These are phyloP conservation scores for Magallana nippona DNA, from an alignment of 2,888 invertebrate genomes.

Conservation along the genomic window DNA sequence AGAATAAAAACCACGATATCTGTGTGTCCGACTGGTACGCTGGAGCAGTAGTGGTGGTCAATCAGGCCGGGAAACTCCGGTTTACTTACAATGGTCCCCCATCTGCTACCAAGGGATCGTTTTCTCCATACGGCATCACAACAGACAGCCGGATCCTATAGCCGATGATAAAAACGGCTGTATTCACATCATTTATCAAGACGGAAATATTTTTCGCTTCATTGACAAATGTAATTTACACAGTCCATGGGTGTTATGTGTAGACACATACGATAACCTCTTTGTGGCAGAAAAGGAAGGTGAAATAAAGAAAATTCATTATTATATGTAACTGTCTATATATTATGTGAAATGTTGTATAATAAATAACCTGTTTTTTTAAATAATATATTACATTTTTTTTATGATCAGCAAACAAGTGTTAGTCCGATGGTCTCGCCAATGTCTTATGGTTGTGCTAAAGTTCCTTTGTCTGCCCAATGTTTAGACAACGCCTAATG, in stretches of 20 bases:
- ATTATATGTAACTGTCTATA: no score
- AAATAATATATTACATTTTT: no score
- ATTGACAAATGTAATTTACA: not conserved
- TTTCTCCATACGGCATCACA: not conserved
- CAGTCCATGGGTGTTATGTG: not conserved
- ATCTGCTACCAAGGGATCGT: not conserved
- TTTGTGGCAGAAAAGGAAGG: not conserved
- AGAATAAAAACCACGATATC: not conserved
- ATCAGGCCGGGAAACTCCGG: not conserved
- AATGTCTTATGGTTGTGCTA: no score
- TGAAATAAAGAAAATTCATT: no score
- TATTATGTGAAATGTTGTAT: no score
- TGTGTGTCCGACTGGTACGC: not conserved
- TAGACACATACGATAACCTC: not conserved
- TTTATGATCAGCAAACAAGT: no score
- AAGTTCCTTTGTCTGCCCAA: no score
- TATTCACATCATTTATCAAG: not conserved
- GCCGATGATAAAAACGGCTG: not conserved
- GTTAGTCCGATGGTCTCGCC: no score
- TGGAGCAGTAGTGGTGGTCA: conserved; percentile 4
- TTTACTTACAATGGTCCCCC: not conserved
- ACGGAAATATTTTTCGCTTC: not conserved
- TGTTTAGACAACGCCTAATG: no score
- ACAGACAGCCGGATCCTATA: not conserved
- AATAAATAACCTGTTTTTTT: no score